Conservation (phyloP, 2,113 vertebrate species). For the Pampusana beccarii region DNA sequence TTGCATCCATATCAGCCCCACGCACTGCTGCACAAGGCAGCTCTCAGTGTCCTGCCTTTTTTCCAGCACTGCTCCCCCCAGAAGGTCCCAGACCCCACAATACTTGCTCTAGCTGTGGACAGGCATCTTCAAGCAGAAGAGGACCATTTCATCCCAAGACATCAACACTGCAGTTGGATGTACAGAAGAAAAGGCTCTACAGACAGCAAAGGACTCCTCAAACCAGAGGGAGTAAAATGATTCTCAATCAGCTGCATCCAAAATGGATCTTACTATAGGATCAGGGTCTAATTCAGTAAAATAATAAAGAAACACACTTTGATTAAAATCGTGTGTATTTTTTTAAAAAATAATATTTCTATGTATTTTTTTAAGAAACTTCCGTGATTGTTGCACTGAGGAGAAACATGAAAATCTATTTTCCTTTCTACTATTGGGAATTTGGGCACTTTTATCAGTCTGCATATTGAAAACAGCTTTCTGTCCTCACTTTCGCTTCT, state of each 20-base stretch:
- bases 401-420: background rate
- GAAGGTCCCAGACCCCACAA: background rate
- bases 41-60: background rate
- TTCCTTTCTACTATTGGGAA: background rate
- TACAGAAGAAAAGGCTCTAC: background rate
- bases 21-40: background rate
- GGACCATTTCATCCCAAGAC: background rate
- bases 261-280: background rate
- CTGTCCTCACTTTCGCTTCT: background rate
- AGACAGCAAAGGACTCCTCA: background rate
- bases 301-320: background rate
- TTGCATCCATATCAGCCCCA: accelerated
- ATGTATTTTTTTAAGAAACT: background rate
- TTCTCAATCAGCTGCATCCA: background rate
- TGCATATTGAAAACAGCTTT: conserved; percentile 19
- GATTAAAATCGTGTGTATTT: background rate
- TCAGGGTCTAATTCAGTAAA: background rate
- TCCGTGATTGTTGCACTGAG: background rate
- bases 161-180: background rate
- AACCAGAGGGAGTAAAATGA: background rate
- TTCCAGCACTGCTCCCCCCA: background rate
- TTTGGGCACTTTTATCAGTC: conserved; percentile 2
- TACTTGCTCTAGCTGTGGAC: background rate
- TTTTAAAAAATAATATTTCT: accelerated
- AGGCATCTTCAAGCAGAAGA: background rate